Evolutionary conservation across 2,797 vertebrate species (phyloP).

Genomic region (Myioborus miniatus): DNA sequence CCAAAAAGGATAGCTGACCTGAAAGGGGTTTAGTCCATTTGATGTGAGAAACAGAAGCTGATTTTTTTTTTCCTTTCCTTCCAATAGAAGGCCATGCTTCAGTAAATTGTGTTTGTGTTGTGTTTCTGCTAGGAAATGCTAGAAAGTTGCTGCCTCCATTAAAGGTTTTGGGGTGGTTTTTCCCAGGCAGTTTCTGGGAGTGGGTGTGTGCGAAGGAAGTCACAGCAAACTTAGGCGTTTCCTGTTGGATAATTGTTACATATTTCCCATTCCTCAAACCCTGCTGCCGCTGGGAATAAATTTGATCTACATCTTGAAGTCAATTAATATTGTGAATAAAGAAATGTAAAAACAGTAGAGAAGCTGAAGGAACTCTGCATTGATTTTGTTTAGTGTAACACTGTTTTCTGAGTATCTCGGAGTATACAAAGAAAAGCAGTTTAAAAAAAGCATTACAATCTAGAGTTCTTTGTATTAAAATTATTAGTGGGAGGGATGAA

Average conservation of each 20-base stretch:
- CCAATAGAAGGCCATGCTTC: neutral
- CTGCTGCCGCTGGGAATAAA: neutral
- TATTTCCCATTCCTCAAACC: conserved; percentile 56
- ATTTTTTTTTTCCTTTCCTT: neutral
- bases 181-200: conserved; percentile 42
- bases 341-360: neutral
- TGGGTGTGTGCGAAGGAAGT: conserved; percentile 68
- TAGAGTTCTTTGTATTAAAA: neutral
- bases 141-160: neutral
- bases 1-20: neutral
- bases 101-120: neutral
- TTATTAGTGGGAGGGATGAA: neutral
- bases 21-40: neutral
- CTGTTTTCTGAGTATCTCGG: neutral
- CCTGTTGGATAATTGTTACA: conserved; percentile 69
- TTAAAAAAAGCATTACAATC: neutral
- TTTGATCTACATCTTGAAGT: neutral
- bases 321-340: neutral
- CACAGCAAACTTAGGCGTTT: conserved; percentile 62
- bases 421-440: neutral
- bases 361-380: neutral
- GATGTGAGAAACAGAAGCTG: neutral
- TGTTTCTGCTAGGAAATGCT: neutral
- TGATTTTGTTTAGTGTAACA: neutral
- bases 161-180: neutral